Evolutionary conservation across 2,888 invertebrate genomes (phyloP).

Genomic region (Selenia dentaria): DNA sequence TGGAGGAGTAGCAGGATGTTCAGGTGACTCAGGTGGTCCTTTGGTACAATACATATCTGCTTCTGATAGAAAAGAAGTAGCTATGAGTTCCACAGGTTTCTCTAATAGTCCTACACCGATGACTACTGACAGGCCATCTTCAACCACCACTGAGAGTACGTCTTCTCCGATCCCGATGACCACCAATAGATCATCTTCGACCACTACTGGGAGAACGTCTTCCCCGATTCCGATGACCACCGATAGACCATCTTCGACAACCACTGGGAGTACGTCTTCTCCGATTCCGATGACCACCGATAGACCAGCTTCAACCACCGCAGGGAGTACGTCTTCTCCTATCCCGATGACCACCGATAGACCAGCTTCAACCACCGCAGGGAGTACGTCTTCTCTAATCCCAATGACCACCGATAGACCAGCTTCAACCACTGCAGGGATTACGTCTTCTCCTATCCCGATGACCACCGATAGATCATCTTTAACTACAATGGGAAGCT

Average conservation of each 20-base stretch:
- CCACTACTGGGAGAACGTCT: neutral
- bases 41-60: conserved; percentile 55
- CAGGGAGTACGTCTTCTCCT: neutral
- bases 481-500: neutral
- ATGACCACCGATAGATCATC: neutral
- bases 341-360: conserved; percentile 1
- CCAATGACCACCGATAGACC: neutral
- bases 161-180: neutral
- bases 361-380: neutral
- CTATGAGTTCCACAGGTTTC: neutral
- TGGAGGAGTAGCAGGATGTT: conserved; percentile 80
- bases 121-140: conserved; percentile 1
- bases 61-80: conserved; percentile 7
- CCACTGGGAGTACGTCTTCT: neutral
- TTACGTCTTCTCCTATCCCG: neutral
- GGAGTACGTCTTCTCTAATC: neutral
- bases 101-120: neutral
- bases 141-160: neutral
- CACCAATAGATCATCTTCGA: neutral
- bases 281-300: conserved; percentile 1
- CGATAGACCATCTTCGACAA: neutral
- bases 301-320: neutral
- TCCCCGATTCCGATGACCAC: conserved; percentile 3
- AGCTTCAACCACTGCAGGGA: neutral
- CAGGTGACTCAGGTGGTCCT: conserved; percentile 84